Evolutionary conservation across 2,888 invertebrate species (phyloP).

Genomic region (Endotricha flammealis): DNA sequence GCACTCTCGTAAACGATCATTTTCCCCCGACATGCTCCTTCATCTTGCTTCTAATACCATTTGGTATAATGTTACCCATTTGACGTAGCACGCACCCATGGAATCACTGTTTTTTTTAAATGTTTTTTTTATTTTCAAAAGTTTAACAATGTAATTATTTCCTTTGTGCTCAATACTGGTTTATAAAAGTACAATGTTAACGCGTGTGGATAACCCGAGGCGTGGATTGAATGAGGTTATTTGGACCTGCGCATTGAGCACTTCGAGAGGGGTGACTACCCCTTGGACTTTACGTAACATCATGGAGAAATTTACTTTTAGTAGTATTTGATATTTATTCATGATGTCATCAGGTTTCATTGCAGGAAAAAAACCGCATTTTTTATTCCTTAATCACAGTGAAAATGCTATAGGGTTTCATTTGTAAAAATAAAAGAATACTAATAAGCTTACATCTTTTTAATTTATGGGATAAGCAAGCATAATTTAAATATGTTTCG

Average conservation of each 20-base stretch:
- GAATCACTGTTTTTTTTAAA: constrained; percentile 11
- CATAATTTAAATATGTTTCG: no score
- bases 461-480: no score
- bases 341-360: no score
- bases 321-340: no score
- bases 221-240: constrained; percentile 72
- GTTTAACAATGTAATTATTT: constrained; percentile 22
- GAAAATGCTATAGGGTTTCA: no score
- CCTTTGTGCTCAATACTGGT: constrained; percentile 33
- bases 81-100: constrained; percentile 10
- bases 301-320: not conserved
- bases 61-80: constrained; percentile 8
- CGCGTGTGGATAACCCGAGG: constrained; percentile 55
- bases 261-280: constrained; percentile 20
- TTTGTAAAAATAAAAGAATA: no score
- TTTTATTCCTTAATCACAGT: no score
- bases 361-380: no score
- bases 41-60: constrained; percentile 16
- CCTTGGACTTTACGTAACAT: constrained; percentile 16
- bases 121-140: constrained; percentile 13
- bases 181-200: constrained; percentile 40
- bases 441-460: no score
- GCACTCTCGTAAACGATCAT: constrained; percentile 46
- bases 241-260: constrained; percentile 64
- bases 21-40: constrained; percentile 35